A percentile compares a stretch with the other conserved stretches of the same genome.
Conservation (phyloP, 2,888 invertebrate genomes). For the Dendrolimus houi region DNA sequence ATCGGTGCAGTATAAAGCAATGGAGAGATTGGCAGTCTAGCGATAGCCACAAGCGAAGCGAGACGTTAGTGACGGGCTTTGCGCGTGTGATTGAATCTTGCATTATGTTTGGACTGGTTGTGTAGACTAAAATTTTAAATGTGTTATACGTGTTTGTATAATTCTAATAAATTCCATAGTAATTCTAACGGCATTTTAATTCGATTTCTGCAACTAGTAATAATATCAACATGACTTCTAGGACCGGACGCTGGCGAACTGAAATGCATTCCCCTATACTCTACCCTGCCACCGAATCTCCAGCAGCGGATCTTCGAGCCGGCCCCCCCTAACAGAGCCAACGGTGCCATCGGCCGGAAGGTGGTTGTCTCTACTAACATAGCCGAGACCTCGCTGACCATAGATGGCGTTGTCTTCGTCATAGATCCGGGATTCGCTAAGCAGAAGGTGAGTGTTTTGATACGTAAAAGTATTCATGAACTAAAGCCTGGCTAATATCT, state of each 20-base stretch:
- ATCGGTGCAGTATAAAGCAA: too few species aligned
- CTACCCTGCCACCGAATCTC: conserved; percentile 96
- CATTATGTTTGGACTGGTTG: too few species aligned
- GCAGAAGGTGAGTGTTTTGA: conserved; percentile 80
- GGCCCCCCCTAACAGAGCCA: conserved; percentile 92
- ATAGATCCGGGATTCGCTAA: conserved; percentile 99
- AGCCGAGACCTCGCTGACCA: conserved; percentile 98
- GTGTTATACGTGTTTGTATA: too few species aligned
- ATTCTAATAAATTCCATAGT: too few species aligned
- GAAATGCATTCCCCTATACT: conserved; percentile 98
- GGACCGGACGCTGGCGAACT: conserved; percentile 96
- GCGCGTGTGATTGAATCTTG: too few species aligned
- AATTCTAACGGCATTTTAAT: too few species aligned
- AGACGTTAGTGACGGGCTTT: too few species aligned
- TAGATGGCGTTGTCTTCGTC: conserved; percentile 99
- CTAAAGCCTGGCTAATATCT: too few species aligned
- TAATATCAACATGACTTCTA: not conserved
- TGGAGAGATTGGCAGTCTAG: too few species aligned
- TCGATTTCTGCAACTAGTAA: too few species aligned
- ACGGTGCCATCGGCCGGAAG: conserved; percentile 92
- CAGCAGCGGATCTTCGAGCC: conserved; percentile 98
- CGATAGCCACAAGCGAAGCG: too few species aligned
- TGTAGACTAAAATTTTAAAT: too few species aligned
- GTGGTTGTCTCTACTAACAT: conserved; percentile 99
- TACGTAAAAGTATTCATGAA: not conserved